Base-by-base conservation (phyloP, 2,888 invertebrate genomes). In the Leucania comma region DNA sequence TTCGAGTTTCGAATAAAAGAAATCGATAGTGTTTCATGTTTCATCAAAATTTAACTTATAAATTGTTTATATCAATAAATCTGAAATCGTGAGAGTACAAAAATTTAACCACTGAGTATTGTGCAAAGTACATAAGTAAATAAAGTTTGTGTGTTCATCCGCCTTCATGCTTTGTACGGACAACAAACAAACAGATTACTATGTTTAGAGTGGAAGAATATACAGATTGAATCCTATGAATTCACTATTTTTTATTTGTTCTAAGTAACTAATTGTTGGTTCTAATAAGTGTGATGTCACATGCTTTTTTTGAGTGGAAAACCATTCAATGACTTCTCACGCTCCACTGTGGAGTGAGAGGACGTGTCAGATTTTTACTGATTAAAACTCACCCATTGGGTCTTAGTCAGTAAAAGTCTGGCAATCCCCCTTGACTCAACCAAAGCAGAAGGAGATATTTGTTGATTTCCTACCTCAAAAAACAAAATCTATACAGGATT, bases 161-260 rank as follows among this genome's bases (percentile, higher is more conserved):
- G 26, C 42, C 26, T 78, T 66, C 51, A 35, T 14, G 51, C 35
- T 24, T 65, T 58, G 26, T 60, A 17, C 9, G 42, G 42, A 51
- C 29, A 38, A 63, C 54, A 65, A 65, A 66, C 65, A 80, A 66
- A 57, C 24, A 59, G 61, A 65, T 56, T 54, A n/a, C 77, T 66
- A 78, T 80, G 24, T 81, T 77, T 42, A 56, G 71, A 81, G 81
- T 70, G 78, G 78, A 81, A 70, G 61, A 78, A 56, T 64, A 48
- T 42, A 26, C 24, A 38, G 10, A 54, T 50, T 51, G 56, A 42
- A 32, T 50, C 22, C 4, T 50, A 20, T 3, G 56, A 67, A 56
- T 73, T 70, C 26, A n/a, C n/a, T n/a, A n/a, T n/a, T n/a, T n/a
- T n/a, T 6, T 50, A 8, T 66, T 35, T 48, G 38, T 6, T n/a